Evolutionary conservation across 1,140 invertebrate genomes (phyloP).

Genomic region (Elysia chlorotica): DNA sequence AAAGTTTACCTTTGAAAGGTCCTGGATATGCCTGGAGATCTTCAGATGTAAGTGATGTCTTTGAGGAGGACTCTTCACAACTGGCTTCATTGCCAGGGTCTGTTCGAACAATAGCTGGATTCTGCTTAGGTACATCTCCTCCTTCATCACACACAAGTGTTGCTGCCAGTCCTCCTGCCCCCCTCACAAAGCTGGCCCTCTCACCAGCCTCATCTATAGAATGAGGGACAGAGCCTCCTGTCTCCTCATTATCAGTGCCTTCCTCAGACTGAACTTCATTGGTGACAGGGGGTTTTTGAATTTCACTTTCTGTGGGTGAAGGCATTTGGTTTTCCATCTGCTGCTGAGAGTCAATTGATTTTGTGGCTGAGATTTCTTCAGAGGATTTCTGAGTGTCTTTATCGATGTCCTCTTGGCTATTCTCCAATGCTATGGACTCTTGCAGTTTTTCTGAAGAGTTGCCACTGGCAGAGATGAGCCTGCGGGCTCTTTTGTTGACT

Average conservation of each 20-base stretch:
- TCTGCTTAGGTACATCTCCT: neutral
- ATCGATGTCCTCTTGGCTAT: no score
- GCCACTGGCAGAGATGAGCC: slow-evolving; percentile 1
- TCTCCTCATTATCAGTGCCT: neutral
- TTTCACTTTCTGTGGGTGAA: neutral
- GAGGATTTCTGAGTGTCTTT: no score
- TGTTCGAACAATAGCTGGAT: neutral
- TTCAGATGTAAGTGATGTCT: neutral
- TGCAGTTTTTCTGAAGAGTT: neutral
- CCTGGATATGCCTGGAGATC: neutral
- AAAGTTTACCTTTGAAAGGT: neutral
- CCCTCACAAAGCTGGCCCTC: neutral
- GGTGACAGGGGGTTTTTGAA: neutral
- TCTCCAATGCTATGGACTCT: neutral
- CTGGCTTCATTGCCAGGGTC: neutral
- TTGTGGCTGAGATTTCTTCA: neutral
- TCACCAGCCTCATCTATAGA: neutral
- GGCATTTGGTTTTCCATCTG: neutral
- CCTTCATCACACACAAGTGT: neutral
- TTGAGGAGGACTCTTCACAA: neutral
- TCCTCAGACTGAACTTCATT: neutral
- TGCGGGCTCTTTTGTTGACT: slow-evolving; percentile 54
- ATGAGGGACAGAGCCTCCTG: neutral
- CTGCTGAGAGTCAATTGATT: neutral
- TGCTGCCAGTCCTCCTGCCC: no score